Evolutionary conservation across 2,113 vertebrate genomes (phyloP).

Genomic region (Cyanocitta stelleri): DNA sequence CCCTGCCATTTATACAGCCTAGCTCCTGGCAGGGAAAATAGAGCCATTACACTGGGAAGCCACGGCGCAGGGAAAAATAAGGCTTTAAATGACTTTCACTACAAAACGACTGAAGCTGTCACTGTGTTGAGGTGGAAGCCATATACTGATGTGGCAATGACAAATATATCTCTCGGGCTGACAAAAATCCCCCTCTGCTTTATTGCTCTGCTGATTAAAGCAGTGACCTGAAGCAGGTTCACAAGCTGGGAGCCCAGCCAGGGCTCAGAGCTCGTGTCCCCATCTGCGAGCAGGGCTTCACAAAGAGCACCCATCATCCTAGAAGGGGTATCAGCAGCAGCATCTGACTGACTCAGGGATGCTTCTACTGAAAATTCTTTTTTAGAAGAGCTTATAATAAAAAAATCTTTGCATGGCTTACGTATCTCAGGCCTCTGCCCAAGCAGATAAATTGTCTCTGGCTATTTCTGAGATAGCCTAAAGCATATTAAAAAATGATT

Average conservation of each 20-base stretch:
- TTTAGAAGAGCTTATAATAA: neutral
- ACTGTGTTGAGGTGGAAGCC: neutral
- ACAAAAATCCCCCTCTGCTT: neutral
- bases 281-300: neutral
- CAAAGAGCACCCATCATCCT: neutral
- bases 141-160: neutral
- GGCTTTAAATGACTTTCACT: neutral
- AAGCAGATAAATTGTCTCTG: slow-evolving; percentile 18
- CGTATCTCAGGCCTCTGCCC: neutral
- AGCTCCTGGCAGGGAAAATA: neutral
- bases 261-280: neutral
- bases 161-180: neutral
- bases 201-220: neutral
- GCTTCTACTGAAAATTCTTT: neutral
- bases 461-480: neutral
- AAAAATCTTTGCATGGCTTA: neutral
- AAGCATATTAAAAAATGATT: neutral
- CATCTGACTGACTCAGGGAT: neutral
- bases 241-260: neutral
- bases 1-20: neutral
- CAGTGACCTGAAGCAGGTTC: neutral
- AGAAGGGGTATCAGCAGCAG: neutral
- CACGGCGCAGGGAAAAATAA: fast-evolving
- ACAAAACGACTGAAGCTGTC: neutral
- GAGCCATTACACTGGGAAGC: neutral